Percentiles rank a stretch among this genome's conserved stretches.
phyloP scores from a whole-genome alignment of 2,113 vertebrate genomes.

The Sclerurus mexicanus region DNA sequence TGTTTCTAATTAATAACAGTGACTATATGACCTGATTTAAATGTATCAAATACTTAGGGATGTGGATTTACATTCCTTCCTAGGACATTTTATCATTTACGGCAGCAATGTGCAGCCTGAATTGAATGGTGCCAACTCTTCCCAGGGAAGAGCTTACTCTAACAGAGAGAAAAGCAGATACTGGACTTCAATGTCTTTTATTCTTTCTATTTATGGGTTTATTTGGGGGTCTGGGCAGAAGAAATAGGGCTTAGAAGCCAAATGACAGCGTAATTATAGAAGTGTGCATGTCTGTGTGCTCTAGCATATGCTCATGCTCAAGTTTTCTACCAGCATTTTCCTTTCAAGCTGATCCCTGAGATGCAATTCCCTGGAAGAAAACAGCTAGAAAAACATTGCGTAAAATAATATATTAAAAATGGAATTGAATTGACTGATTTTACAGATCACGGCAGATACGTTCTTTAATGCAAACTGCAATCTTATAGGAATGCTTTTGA shows the following conservation, averaged over 20 bases:
- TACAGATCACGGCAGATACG: not conserved
- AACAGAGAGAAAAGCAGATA: not conserved
- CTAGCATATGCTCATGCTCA: not conserved
- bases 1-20: constrained; percentile 74
- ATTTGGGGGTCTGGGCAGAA: not conserved
- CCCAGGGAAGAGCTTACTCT: not conserved
- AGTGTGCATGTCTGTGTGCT: not conserved
- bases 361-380: not conserved
- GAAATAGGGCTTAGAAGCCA: not conserved
- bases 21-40: constrained; percentile 57
- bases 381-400: not conserved
- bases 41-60: constrained; percentile 30
- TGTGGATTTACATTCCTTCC: not conserved
- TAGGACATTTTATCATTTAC: not conserved
- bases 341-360: not conserved
- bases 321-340: not conserved
- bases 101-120: not conserved
- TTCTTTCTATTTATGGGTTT: constrained; percentile 25
- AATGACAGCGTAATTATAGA: not conserved
- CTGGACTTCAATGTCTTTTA: not conserved
- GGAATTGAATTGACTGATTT: not conserved
- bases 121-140: not conserved
- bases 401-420: not conserved
- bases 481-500: not conserved
- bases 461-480: not conserved